These are phyloP conservation scores for Sebastes aleutianus DNA, from an alignment of 2,797 vertebrate genomes.

Conservation along the genomic window DNA sequence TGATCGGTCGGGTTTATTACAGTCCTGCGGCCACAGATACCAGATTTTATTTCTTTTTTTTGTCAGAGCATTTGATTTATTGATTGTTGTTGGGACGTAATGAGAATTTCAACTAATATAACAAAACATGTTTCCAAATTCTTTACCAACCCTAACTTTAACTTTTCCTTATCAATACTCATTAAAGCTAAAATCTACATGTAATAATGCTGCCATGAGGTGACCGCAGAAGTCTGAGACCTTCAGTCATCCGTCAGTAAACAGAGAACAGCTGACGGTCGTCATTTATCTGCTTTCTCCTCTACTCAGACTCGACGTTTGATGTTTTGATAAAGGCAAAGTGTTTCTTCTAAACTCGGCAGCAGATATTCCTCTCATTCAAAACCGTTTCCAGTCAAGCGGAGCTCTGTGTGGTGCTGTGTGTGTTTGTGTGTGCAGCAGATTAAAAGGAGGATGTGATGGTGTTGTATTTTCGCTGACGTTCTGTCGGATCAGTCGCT, in stretches of 20 bases:
- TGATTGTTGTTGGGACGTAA: no score
- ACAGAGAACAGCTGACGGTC: neutral
- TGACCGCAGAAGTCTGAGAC: neutral
- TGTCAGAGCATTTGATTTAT: no score
- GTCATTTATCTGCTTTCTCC: neutral
- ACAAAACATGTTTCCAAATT: no score
- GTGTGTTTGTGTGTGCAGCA: conserved; percentile 11
- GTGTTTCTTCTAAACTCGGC: neutral
- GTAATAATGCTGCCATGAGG: neutral
- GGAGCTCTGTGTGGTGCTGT: neutral
- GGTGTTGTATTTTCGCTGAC: conserved; percentile 40
- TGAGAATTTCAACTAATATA: no score
- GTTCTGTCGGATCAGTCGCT: conserved; percentile 33
- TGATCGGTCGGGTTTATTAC: no score
- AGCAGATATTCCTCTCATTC: neutral
- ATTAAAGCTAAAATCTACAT: neutral
- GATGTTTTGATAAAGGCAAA: conserved; percentile 2
- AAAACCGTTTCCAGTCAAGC: conserved; percentile 9
- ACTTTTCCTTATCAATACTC: no score
- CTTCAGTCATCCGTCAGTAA: neutral
- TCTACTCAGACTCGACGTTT: neutral
- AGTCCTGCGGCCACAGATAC: no score
- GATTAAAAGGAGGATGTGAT: conserved; percentile 38
- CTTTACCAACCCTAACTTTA: no score
- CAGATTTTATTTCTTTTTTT: no score